Percentiles rank a stretch among this genome's conserved stretches.
These are phyloP conservation scores for Squalus acanthias DNA, from an alignment of 2,797 vertebrate genomes.

Conservation along the genomic window DNA sequence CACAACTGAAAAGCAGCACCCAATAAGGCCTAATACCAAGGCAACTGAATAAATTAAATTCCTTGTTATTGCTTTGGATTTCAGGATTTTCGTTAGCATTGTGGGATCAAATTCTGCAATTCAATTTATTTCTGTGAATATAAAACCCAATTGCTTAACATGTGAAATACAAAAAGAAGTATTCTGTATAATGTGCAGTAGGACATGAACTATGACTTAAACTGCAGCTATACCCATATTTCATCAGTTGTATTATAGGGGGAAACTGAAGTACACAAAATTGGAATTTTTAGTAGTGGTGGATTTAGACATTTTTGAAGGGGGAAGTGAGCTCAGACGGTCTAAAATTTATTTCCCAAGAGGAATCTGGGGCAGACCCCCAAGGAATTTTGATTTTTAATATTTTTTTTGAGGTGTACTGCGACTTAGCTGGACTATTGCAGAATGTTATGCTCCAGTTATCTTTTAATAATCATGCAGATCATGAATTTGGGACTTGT, in stretches of 20 bases:
- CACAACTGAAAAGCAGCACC: not conserved
- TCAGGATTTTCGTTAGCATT: not conserved
- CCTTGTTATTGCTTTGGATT: not conserved
- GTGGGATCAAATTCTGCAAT: not conserved
- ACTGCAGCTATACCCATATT: not conserved
- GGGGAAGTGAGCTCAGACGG: not conserved
- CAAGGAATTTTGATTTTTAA: not conserved
- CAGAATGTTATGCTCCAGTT: not conserved
- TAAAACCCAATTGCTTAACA: not conserved
- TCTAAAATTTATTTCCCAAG: not conserved
- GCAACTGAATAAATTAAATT: conserved; percentile 26
- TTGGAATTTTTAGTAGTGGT: not conserved
- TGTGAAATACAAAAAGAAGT: not conserved
- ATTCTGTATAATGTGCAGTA: not conserved
- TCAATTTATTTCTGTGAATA: not conserved
- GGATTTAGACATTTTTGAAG: not conserved
- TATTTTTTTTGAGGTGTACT: not conserved
- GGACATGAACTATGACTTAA: not conserved
- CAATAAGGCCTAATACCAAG: conserved; percentile 14
- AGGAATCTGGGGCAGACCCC: not conserved
- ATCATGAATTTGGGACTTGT: not conserved
- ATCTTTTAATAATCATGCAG: not conserved
- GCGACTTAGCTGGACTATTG: not conserved
- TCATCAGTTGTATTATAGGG: not conserved
- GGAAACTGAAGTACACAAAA: not conserved